These are phyloP conservation scores for Bergia puertoricense DNA, from an alignment of 92 coral and sea anemone species.

Conservation along the genomic window DNA sequence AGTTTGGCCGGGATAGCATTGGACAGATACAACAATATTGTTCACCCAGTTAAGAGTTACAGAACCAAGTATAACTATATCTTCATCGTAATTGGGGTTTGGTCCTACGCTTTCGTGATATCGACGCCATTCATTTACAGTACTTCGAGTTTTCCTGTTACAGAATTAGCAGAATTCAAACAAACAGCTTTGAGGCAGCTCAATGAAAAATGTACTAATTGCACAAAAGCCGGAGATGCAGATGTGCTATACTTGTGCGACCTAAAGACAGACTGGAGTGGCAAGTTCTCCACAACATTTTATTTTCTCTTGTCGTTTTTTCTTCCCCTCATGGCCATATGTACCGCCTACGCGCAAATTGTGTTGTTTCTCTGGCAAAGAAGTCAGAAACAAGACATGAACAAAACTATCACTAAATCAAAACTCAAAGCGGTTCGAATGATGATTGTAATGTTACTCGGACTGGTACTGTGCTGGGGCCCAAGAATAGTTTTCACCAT, in stretches of 20 bases:
- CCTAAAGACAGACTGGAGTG: slow-evolving; percentile 37
- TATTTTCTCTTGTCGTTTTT: slow-evolving; percentile 50
- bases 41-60: slow-evolving; percentile 35
- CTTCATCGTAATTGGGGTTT: slow-evolving; percentile 34
- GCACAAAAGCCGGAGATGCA: slow-evolving; percentile 3
- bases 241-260: slow-evolving; percentile 29
- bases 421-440: slow-evolving; percentile 57
- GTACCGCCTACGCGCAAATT: slow-evolving; percentile 43
- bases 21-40: slow-evolving; percentile 55
- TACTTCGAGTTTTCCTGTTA: slow-evolving; percentile 25
- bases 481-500: slow-evolving; percentile 40
- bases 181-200: slow-evolving; percentile 18
- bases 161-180: slow-evolving; percentile 44
- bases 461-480: slow-evolving; percentile 52
- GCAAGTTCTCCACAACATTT: slow-evolving; percentile 46
- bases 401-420: slow-evolving; percentile 56
- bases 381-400: slow-evolving; percentile 40
- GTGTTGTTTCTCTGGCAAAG: slow-evolving; percentile 42
- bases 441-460: slow-evolving; percentile 51
- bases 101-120: slow-evolving; percentile 50
- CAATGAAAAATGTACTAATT: neutral
- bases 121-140: slow-evolving; percentile 43
- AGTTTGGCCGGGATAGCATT: slow-evolving; percentile 45
- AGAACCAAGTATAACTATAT: slow-evolving; percentile 26
- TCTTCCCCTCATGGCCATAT: slow-evolving; percentile 44